Evolutionary conservation across 2,888 invertebrate species (phyloP), one percentile per base, ranked within the genome.

Genomic region (Cybosia mesomella): DNA sequence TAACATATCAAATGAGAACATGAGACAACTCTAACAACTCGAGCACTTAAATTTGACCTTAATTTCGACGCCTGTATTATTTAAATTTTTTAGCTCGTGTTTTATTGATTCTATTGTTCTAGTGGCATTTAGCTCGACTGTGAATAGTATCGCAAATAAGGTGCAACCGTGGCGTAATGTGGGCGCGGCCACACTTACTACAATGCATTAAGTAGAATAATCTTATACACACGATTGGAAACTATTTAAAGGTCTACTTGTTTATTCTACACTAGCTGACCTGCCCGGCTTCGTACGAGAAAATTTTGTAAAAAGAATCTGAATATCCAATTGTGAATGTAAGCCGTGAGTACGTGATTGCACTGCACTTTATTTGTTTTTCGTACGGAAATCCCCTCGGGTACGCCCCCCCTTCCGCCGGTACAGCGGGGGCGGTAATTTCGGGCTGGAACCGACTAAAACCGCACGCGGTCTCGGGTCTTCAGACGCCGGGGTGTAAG

Each of bases 71-170:
- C 43, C 57, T 49, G 49, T 43, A 21, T 57, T 11, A 64, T 60
- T 61, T 21, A 60, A 34, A 53, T 58, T 60, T 64, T 67, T 64
- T 67, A n/a, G 39, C 36, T 11, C 39, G 11, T 34, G 39, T 58
- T 53, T 53, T 15, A 55, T 63, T 59, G 24, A 55, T 61, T 28
- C 66, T 34, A 72, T 69, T 68, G 72, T 72, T 70, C 39, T 7
- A 59, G 55, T 72, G 72, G 34, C 67, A 72, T 72, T 70, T 72
- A n/a, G 43, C 21, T 62, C 3, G 2, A 49, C 13, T 28, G 43
- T 58, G 58, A 58, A 58, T 36, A 24, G 68, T 53, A 57, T 53
- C 54, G 49, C 58, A 63, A 68, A 66, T 53, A 66, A 66, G 71
- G 68, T 67, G 69, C 61, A 64, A 55, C 69, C 21, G 36, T 62